Evolutionary conservation across 2,888 invertebrate species (phyloP), one percentile per base, ranked within the genome.

Genomic region (Piscicola geometra): DNA sequence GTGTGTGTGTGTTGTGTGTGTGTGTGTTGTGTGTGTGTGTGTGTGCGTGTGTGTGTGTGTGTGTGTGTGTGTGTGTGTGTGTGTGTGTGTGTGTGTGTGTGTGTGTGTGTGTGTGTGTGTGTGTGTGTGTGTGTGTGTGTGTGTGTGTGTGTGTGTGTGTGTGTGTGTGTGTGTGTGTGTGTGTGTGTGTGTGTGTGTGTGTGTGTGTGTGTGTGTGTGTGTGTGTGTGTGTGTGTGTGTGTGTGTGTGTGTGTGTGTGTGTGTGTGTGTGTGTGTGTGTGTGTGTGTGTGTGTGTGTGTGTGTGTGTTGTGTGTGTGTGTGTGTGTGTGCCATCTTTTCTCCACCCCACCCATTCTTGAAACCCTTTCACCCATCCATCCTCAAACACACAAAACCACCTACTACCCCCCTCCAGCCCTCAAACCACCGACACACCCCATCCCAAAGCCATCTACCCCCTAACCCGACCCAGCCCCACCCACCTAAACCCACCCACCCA

Each of bases 11-110:
- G 18, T 35, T 2, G 21, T 5, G 5, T 5, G 5, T 5, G 5
- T 5, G 5, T 5, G 5, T 5, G 5, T 5, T 41, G 41, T 41
- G 5, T 41, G 41, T 41, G 15, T 41, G 41, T 41, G 41, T 41
- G 41, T 41, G 3, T 70, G 47, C 15, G 1, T 70, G 47, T 70
- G 1, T 70, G 47, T 70, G 25, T 70, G 47, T 36, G n/a, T 36
- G n/a, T 70, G 41, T 36, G n/a, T 36, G 35, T 70, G 41, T 25
- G 41, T 70, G 25, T 70, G 28, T 70, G 35, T 36, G 35, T 33
- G 28, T 70, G 41, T 36, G 12, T 36, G 35, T 28, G 32, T 41
- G 41, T 41, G 41, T 41, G 41, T 41, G 41, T 41, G 41, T 41
- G 41, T 41, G 41, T 41, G 33, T 47, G 28, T 18, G 5, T 9